A percentile compares a stretch with the other conserved stretches of the same genome.
These are phyloP conservation scores for Oryzias javanicus DNA, from an alignment of 2,113 vertebrate species.

Conservation along the genomic window DNA sequence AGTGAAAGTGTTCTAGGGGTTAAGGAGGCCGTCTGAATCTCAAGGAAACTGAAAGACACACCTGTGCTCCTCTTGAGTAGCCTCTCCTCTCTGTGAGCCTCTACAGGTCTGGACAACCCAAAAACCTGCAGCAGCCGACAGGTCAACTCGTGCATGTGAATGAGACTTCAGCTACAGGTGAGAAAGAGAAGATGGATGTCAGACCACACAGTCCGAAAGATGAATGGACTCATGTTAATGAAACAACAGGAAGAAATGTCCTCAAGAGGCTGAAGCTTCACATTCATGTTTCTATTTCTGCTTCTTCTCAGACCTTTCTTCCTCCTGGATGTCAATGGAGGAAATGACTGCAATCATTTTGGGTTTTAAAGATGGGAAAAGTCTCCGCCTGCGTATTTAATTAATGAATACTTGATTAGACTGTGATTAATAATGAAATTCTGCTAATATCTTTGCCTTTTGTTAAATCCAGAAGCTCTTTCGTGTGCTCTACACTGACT, in stretches of 20 bases:
- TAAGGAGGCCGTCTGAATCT: too few species aligned
- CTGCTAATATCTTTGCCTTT: too few species aligned
- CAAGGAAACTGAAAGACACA: too few species aligned
- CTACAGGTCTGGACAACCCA: too few species aligned
- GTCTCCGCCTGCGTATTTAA: constrained; percentile 3
- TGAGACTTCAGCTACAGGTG: too few species aligned
- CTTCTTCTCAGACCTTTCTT: constrained; percentile 44
- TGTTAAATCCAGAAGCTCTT: too few species aligned
- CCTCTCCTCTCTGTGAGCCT: too few species aligned
- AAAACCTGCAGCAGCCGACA: too few species aligned
- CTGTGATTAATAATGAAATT: constrained; percentile 2
- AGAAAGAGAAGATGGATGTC: not conserved
- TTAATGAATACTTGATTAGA: constrained; percentile 6
- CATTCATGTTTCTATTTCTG: constrained; percentile 50
- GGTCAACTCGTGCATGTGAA: too few species aligned
- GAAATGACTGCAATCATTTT: constrained; percentile 49
- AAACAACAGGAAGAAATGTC: constrained; percentile 29
- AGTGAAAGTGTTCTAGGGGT: too few species aligned
- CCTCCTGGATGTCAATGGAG: constrained; percentile 46
- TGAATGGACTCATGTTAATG: constrained; percentile 44
- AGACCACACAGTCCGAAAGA: constrained; percentile 9
- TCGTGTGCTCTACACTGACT: too few species aligned
- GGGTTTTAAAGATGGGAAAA: constrained; percentile 24
- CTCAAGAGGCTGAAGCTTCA: constrained; percentile 16
- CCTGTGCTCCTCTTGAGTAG: too few species aligned